A percentile compares a stretch with the other conserved stretches of the same genome.
These are phyloP conservation scores for Pangasianodon gigas DNA, from an alignment of 2,113 vertebrate species.

Conservation along the genomic window DNA sequence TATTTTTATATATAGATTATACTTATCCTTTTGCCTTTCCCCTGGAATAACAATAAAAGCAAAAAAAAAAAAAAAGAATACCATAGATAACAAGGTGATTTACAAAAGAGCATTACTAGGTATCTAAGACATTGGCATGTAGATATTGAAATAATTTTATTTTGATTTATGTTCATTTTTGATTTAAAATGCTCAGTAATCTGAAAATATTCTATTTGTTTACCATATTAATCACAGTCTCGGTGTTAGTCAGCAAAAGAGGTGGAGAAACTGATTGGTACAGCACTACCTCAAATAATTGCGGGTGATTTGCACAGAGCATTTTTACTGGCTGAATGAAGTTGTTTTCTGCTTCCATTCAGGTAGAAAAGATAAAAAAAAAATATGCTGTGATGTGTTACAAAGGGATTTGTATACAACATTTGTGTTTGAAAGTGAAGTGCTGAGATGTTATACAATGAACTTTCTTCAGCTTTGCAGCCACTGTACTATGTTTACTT, in stretches of 20 bases:
- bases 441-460: conserved; percentile 64
- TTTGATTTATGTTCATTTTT: neutral
- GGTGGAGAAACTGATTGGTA: conserved; percentile 53
- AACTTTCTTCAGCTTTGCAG: conserved; percentile 58
- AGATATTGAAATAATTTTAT: neutral
- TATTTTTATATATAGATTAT: conserved; percentile 33
- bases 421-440: conserved; percentile 63
- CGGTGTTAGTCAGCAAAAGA: neutral
- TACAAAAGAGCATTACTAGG: neutral
- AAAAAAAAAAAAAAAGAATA: neutral
- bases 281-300: conserved; percentile 72
- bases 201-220: conserved; percentile 58
- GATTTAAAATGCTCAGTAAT: neutral
- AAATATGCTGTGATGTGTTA: conserved; percentile 60
- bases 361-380: neutral
- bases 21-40: conserved; percentile 2
- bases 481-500: conserved; percentile 68
- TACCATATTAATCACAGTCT: conserved; percentile 61
- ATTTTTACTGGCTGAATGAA: conserved; percentile 20
- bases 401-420: conserved; percentile 52
- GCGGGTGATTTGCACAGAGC: conserved; percentile 48
- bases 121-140: neutral
- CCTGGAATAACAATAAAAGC: conserved; percentile 50
- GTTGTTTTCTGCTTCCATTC: neutral
- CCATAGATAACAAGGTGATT: conserved; percentile 31